These are phyloP conservation scores for Sarcophaga carnaria DNA, from an alignment of 2,888 invertebrate genomes.

Conservation along the genomic window DNA sequence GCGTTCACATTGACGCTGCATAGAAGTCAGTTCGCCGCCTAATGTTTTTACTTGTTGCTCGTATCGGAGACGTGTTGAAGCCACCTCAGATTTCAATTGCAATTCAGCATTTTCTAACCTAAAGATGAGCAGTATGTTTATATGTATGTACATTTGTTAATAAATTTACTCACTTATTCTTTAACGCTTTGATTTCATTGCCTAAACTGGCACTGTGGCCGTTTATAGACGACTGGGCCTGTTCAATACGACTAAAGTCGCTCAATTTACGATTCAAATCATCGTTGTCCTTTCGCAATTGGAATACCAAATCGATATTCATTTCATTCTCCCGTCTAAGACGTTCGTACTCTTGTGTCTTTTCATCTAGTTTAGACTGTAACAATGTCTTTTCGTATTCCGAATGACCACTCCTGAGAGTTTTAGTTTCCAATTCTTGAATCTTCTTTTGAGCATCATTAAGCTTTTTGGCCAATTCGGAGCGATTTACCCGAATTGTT, in stretches of 20 bases:
- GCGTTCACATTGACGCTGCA: constrained; percentile 86
- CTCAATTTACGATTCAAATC: constrained; percentile 90
- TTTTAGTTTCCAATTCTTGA: constrained; percentile 77
- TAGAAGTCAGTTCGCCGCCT: constrained; percentile 90
- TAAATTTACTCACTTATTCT: constrained; percentile 83
- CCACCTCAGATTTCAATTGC: constrained; percentile 89
- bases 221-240: constrained; percentile 90
- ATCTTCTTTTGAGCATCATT: constrained; percentile 78
- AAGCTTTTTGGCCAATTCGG: constrained; percentile 77
- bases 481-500: constrained; percentile 77
- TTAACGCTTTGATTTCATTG: constrained; percentile 88
- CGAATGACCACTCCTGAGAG: constrained; percentile 73
- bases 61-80: constrained; percentile 91
- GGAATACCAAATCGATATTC: constrained; percentile 88
- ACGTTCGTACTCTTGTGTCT: constrained; percentile 88
- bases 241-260: constrained; percentile 92
- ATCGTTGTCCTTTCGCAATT: constrained; percentile 89
- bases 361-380: constrained; percentile 88
- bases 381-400: constrained; percentile 87
- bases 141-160: background rate
- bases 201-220: constrained; percentile 90
- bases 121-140: background rate
- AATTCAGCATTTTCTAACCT: constrained; percentile 87
- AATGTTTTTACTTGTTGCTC: constrained; percentile 92
- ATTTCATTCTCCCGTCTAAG: constrained; percentile 87